Evolutionary conservation across 2,797 vertebrate species (phyloP).

Genomic region (Calcarius lapponicus): DNA sequence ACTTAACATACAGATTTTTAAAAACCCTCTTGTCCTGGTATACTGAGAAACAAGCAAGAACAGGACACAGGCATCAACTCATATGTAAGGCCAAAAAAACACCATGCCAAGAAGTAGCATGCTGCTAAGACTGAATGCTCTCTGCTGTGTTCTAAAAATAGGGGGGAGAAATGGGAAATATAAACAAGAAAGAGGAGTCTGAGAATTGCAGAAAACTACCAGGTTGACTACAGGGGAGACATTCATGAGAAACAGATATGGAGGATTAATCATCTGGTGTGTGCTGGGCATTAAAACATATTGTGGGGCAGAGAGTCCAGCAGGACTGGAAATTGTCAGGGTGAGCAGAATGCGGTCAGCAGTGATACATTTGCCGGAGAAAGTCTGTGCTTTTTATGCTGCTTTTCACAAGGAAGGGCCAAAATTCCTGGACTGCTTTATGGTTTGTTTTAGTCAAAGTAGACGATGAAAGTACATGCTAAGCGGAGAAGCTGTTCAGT

Average conservation of each 20-base stretch:
- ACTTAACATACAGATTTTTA: not conserved
- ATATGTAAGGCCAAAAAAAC: not conserved
- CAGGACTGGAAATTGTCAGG: not conserved
- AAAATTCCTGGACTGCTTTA: conserved; percentile 12
- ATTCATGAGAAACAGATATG: not conserved
- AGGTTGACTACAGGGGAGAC: not conserved
- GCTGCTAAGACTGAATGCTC: not conserved
- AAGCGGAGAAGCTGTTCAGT: not conserved
- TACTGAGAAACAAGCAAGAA: not conserved
- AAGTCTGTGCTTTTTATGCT: not conserved
- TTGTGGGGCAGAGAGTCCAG: not conserved
- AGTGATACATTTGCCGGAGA: not conserved
- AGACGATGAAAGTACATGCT: not conserved
- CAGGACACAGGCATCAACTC: not conserved
- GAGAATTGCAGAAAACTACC: not conserved
- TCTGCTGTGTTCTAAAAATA: not conserved
- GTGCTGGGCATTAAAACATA: not conserved
- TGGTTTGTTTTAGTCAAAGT: conserved; percentile 35
- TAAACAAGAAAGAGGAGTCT: not conserved
- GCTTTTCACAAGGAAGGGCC: not conserved
- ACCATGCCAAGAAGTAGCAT: not conserved
- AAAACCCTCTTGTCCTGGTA: not conserved
- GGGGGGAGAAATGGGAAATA: not conserved
- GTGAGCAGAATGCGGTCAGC: not conserved
- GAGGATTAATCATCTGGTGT: not conserved